Evolutionary conservation across 2,888 invertebrate species (phyloP).

Genomic region (Phengaris alcon): DNA sequence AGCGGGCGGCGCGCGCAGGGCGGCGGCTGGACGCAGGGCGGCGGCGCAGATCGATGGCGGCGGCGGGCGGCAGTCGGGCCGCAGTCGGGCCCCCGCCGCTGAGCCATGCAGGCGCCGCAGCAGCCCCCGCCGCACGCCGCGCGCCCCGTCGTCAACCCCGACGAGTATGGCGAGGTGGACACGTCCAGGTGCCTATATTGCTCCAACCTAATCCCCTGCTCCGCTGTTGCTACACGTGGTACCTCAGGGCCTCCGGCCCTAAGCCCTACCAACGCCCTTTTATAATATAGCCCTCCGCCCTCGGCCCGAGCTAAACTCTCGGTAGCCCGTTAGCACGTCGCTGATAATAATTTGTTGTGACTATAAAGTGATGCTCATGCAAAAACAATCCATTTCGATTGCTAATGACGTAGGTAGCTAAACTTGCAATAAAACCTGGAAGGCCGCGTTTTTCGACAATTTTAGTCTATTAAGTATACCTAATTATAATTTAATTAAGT

Average conservation of each 20-base stretch:
- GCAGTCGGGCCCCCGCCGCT: constrained; percentile 44
- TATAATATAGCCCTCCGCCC: background rate
- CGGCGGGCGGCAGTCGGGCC: constrained; percentile 24
- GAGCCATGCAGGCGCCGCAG: constrained; percentile 52
- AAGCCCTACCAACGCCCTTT: background rate
- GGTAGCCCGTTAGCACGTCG: background rate
- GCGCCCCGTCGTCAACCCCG: constrained; percentile 89
- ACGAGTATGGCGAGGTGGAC: constrained; percentile 92
- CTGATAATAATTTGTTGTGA: too few species aligned
- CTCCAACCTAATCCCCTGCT: background rate
- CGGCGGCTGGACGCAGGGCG: constrained; percentile 34
- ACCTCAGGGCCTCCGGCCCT: background rate
- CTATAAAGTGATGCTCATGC: too few species aligned
- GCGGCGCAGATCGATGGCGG: constrained; percentile 32
- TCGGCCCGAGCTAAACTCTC: background rate
- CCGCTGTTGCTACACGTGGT: background rate
- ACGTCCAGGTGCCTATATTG: constrained; percentile 81
- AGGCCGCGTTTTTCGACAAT: background rate
- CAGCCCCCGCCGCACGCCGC: constrained; percentile 47
- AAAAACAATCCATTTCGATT: too few species aligned
- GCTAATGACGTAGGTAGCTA: background rate
- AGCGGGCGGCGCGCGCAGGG: constrained; percentile 34
- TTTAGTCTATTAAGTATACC: too few species aligned
- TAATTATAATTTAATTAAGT: too few species aligned
- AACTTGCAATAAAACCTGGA: background rate